These are phyloP conservation scores for Vesta saturnalis DNA, from an alignment of 2,888 invertebrate genomes.

Conservation along the genomic window DNA sequence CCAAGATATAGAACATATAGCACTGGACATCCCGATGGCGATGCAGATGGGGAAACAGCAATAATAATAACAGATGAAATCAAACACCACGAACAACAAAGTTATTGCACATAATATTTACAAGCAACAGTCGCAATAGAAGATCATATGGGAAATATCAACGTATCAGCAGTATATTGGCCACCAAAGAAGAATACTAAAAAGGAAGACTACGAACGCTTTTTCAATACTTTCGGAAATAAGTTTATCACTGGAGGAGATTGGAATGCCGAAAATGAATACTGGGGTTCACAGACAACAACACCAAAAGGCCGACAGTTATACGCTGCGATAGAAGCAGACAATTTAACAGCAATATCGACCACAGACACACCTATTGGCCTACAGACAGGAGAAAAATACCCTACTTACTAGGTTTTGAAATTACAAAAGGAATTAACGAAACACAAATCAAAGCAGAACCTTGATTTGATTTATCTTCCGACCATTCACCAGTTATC, in stretches of 20 bases:
- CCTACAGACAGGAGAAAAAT: neutral
- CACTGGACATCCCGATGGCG: too few species aligned
- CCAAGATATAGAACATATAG: too few species aligned
- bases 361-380: neutral
- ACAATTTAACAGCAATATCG: too few species aligned
- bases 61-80: neutral
- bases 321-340: neutral
- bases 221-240: too few species aligned
- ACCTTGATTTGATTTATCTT: neutral
- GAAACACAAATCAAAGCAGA: constrained; percentile 1
- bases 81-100: constrained; percentile 10
- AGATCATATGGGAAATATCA: neutral
- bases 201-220: neutral
- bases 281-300: neutral
- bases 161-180: neutral
- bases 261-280: neutral
- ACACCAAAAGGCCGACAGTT: neutral
- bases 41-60: constrained; percentile 10
- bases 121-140: constrained; percentile 2
- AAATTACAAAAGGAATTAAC: neutral
- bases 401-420: neutral
- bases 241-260: too few species aligned
- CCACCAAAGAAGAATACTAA: neutral
- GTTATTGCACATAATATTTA: neutral
- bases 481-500: neutral